phyloP scores from a whole-genome alignment of 2,888 invertebrate genomes.

The Agapostemon virescens region DNA sequence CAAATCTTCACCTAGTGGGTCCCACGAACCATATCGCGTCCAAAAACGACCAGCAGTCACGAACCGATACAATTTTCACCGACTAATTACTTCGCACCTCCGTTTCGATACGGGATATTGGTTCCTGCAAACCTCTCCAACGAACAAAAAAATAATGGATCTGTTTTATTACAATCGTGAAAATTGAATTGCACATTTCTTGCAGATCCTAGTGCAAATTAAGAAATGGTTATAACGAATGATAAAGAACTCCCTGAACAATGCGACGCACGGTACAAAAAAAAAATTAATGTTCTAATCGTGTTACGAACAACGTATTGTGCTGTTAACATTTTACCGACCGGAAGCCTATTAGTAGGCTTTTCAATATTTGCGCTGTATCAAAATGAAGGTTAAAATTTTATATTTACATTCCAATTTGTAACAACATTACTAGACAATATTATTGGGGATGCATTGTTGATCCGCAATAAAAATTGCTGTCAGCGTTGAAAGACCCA shows the following conservation, averaged over 20 bases:
- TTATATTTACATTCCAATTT: too few species aligned
- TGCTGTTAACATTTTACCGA: too few species aligned
- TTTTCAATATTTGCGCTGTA: too few species aligned
- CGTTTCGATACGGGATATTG: not conserved
- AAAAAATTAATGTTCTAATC: too few species aligned
- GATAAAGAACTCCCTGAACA: not conserved
- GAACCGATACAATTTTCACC: slow-evolving; percentile 19
- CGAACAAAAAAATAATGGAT: not conserved
- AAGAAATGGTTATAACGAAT: not conserved
- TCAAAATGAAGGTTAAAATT: too few species aligned
- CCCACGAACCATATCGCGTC: slow-evolving; percentile 15
- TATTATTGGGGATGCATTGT: too few species aligned
- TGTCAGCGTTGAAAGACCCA: too few species aligned
- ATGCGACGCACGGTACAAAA: not conserved
- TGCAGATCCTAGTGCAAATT: not conserved
- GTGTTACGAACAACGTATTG: too few species aligned
- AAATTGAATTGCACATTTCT: not conserved
- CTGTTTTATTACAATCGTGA: not conserved
- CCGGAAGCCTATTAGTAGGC: too few species aligned
- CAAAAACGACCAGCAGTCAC: slow-evolving; percentile 20
- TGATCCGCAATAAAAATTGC: too few species aligned
- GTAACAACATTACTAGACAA: too few species aligned
- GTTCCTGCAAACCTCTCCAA: not conserved
- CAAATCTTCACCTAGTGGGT: slow-evolving; percentile 27
- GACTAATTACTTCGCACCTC: slow-evolving; percentile 18